Conservation (phyloP, 1,140 invertebrate species). For the Hylaeus volcanicus region DNA sequence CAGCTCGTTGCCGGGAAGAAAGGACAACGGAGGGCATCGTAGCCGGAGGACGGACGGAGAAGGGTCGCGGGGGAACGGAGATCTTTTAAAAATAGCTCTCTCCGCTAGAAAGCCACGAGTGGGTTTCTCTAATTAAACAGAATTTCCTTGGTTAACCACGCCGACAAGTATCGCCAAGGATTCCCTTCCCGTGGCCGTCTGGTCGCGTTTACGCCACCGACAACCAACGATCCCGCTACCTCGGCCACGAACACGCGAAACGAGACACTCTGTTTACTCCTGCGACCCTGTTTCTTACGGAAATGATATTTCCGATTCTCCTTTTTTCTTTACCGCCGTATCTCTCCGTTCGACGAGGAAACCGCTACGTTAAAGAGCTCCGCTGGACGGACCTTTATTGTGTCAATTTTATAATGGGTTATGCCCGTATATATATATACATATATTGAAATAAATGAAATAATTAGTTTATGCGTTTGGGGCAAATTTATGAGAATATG, state of each 20-base stretch:
- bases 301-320: neutral
- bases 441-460: no score
- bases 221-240: neutral
- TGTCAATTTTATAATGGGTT: no score
- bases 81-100: slow-evolving; percentile 62
- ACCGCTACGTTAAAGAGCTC: no score
- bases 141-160: slow-evolving; percentile 50
- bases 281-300: neutral
- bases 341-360: neutral
- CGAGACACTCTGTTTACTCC: neutral
- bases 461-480: no score
- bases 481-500: no score
- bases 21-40: neutral
- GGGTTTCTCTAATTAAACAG: slow-evolving; percentile 54
- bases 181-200: neutral
- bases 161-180: slow-evolving; percentile 29
- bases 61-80: neutral
- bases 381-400: no score
- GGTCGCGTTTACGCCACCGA: neutral
- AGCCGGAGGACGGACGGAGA: neutral
- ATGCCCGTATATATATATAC: no score
- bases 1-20: neutral
- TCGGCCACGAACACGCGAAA: neutral
- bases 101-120: slow-evolving; percentile 39
- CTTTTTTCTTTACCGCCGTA: neutral